Evolutionary conservation across 2,888 invertebrate species (phyloP).

Genomic region (Tipula confusa): DNA sequence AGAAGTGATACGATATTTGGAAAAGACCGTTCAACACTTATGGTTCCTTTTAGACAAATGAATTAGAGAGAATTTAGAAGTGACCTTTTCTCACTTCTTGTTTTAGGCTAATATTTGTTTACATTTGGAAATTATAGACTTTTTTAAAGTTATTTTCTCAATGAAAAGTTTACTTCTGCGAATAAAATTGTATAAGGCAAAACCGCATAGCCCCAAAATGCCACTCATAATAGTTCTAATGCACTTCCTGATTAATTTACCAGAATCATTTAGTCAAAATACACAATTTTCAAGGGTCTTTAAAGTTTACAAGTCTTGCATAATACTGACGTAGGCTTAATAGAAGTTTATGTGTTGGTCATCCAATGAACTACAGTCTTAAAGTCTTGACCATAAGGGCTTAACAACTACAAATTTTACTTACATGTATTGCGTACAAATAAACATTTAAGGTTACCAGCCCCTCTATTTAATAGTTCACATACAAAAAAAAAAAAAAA

Average conservation of each 20-base stretch:
- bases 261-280: not conserved
- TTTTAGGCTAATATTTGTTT: no score
- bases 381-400: not conserved
- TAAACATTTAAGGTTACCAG: not conserved
- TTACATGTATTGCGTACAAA: not conserved
- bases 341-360: not conserved
- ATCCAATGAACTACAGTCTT: not conserved
- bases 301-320: not conserved
- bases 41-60: no score
- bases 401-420: not conserved
- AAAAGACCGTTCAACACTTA: no score
- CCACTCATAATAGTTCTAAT: not conserved
- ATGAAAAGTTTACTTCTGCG: no score
- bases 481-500: not conserved
- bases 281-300: not conserved
- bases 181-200: not conserved
- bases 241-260: not conserved
- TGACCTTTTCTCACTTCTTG: no score
- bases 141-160: no score
- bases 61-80: no score
- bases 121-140: no score
- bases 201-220: not conserved
- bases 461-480: not conserved
- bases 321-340: not conserved
- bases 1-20: no score